Evolutionary conservation across 64 coral and sea anemone species (phyloP).

Genomic region (Dendrophyllia cribrosa): DNA sequence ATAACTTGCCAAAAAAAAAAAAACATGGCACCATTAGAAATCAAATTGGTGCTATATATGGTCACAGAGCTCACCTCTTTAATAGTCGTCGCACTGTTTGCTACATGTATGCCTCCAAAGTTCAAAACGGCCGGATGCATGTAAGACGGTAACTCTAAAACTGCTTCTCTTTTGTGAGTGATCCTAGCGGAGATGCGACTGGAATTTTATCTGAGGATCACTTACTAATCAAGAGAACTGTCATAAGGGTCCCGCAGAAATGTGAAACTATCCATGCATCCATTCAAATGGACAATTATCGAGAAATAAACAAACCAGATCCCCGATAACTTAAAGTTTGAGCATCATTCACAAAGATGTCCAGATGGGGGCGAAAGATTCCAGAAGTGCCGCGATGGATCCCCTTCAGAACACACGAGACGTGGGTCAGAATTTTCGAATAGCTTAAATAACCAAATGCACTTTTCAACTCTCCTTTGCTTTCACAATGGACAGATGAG

Average conservation of each 20-base stretch:
- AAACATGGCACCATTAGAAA: too few relatives aligned
- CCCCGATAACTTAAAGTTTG: not conserved
- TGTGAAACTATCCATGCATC: not conserved
- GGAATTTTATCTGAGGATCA: conserved; percentile 18
- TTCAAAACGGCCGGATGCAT: not conserved
- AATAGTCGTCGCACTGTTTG: not conserved
- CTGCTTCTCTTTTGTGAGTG: not conserved
- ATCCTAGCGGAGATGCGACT: not conserved
- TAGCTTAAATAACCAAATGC: not conserved
- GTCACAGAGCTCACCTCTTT: not conserved
- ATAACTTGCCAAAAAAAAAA: too few relatives aligned
- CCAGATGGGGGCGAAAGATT: not conserved
- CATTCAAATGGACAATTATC: not conserved
- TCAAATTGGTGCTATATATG: too few relatives aligned
- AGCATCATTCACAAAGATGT: not conserved
- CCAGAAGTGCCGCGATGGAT: not conserved
- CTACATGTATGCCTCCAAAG: not conserved
- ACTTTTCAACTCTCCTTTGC: not conserved
- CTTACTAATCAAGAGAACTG: not conserved
- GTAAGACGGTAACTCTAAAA: not conserved
- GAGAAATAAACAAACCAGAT: conserved; percentile 13
- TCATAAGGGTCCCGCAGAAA: not conserved
- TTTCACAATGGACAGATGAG: not conserved
- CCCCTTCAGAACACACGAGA: not conserved
- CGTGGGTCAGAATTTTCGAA: not conserved